phyloP scores from a whole-genome alignment of 2,113 vertebrate species.

The Fulmarus glacialis region DNA sequence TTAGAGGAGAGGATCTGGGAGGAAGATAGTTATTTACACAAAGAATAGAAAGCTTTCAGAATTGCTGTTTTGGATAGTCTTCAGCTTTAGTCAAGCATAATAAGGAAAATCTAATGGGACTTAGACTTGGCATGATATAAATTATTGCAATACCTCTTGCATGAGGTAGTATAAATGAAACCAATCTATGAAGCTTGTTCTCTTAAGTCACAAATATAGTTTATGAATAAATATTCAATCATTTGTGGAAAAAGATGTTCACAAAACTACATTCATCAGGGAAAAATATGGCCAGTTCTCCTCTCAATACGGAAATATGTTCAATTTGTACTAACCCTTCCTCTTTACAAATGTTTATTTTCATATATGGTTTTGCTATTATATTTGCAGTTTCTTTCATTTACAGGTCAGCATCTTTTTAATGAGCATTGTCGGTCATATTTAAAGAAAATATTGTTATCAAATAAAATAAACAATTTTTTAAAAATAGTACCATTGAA shows the following conservation, averaged over 20 bases:
- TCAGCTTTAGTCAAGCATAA: conserved; percentile 6
- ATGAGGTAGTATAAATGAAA: conserved; percentile 1
- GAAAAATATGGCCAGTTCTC: background rate
- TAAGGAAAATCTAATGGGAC: conserved; percentile 2
- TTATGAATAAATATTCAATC: conserved; percentile 51
- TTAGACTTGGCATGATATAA: background rate
- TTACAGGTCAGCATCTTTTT: conserved; percentile 39
- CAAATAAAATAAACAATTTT: background rate
- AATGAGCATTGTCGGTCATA: background rate
- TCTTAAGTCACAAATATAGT: conserved; percentile 39
- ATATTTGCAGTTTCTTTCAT: conserved; percentile 7
- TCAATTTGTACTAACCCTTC: conserved; percentile 15
- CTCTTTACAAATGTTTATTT: conserved; percentile 28
- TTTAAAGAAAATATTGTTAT: conserved; percentile 8
- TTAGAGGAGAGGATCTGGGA: background rate
- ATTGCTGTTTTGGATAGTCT: background rate
- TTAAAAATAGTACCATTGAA: background rate
- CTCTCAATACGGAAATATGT: conserved; percentile 18
- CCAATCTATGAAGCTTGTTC: background rate
- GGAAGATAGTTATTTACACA: background rate
- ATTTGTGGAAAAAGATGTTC: conserved; percentile 28
- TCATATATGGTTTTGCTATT: background rate
- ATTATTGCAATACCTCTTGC: background rate
- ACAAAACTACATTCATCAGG: background rate
- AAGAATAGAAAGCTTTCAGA: background rate